Conservation (phyloP, 2,797 vertebrate species). For the Gymnocypris eckloni region DNA sequence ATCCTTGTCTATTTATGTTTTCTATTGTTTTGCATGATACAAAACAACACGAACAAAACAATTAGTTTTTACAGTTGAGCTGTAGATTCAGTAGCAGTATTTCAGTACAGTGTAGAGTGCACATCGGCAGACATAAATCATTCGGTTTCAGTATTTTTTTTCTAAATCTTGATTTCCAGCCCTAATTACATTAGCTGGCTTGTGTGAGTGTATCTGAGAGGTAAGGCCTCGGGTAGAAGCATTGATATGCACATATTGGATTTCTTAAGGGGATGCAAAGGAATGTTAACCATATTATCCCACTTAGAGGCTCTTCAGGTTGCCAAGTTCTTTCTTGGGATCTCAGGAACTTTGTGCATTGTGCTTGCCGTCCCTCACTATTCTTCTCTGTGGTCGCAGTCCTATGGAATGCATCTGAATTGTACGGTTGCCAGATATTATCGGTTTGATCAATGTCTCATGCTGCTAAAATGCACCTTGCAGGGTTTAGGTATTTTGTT, state of each 20-base stretch:
- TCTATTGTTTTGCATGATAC: slow-evolving; percentile 13
- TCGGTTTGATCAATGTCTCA: slow-evolving; percentile 25
- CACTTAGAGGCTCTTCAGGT: slow-evolving; percentile 63
- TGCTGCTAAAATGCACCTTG: slow-evolving; percentile 30
- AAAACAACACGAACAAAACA: background rate
- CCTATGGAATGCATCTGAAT: slow-evolving; percentile 34
- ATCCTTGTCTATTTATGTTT: background rate
- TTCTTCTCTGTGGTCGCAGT: slow-evolving; percentile 27
- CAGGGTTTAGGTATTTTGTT: slow-evolving; percentile 30
- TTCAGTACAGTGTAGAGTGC: background rate
- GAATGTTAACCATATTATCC: slow-evolving; percentile 73
- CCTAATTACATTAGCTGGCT: slow-evolving; percentile 34
- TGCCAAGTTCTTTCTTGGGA: slow-evolving; percentile 73
- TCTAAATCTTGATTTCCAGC: slow-evolving; percentile 9
- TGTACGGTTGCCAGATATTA: slow-evolving; percentile 50
- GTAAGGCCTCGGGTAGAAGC: slow-evolving; percentile 43
- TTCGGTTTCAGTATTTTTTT: background rate
- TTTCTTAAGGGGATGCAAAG: slow-evolving; percentile 76
- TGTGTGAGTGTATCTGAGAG: slow-evolving; percentile 40
- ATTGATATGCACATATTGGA: slow-evolving; percentile 70
- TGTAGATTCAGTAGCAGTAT: slow-evolving; percentile 6
- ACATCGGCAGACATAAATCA: background rate
- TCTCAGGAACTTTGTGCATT: slow-evolving; percentile 65
- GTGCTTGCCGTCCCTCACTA: slow-evolving; percentile 18
- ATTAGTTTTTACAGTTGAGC: slow-evolving; percentile 5